Base-by-base conservation (phyloP, 2,113 vertebrate species). In the Amia ocellicauda region DNA sequence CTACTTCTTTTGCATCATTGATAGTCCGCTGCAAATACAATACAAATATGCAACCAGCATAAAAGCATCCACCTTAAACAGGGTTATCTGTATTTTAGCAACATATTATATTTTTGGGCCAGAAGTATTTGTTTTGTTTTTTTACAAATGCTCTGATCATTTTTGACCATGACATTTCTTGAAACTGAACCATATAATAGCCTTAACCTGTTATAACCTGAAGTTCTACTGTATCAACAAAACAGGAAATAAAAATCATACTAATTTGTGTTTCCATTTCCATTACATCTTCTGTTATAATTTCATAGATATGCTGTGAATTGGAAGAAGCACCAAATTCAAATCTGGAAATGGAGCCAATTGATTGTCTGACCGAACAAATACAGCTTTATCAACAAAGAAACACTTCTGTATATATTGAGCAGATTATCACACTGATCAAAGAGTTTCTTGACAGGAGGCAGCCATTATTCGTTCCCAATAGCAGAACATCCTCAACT, bases 401-500 rank as follows among this genome's bases (percentile, higher is more conserved):
- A 68, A 88, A 87, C 66, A 71, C 78, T 58, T 70, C 64, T 2
- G 81, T 87, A 72, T 84, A 82, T 62, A 80, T 79, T 78, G 90
- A 94, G 67, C 90, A 96, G 68, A 85, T 96, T 69, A 66, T 86
- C 70, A 75, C 82, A 22, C 70, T 96, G 7, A 75, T 97, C 64
- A 94, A 94, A 73, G 90, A 92, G 71, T 89, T 93, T 74, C 78
- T 95, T 41, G 89, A 89, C 31, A 83, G 88, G 62, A 87, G 86
- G 43, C 90, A 89, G 66, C 82, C 87, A 16, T 84, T 92, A 71
- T 88, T 95, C 76, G 81, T 69, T 49, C 89, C 91, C 62, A 95
- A 92, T 73, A 96, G 93, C 63, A 86, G 93, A 79, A 97, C 93
- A 0, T 97, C 95, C 27, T 97, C 95, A 60, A 97, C 95, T 1